Evolutionary conservation across 2,888 invertebrate genomes (phyloP), one percentile per base, ranked within the genome.

Genomic region (Coleophora flavipennella): DNA sequence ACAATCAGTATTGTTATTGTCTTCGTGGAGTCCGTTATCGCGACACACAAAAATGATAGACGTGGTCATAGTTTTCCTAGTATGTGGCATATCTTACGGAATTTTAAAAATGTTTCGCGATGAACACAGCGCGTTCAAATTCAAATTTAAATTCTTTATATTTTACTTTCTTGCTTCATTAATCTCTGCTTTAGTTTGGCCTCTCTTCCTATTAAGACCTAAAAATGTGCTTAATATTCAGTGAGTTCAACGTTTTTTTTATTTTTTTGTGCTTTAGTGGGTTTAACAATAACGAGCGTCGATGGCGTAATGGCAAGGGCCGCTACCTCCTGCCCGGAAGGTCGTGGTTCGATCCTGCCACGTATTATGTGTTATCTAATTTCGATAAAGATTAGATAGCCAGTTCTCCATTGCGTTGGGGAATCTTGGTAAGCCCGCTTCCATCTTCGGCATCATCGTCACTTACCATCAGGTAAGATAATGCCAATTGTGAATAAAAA

Each of bases 201-300:
- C 79, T 1, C 49, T 57, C n/a, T 77, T 73, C 45, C 51, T 78
- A 34, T 42, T 77, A 0, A 61, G 56, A 2, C 76, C 78, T 2
- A 70, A 50, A 48, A 63, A 67, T 52, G 72, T 80, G 8, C 65
- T 55, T 38, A 86, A 86, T 55, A 55, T 71, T 12, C 64, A 63
- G 85, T 85, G 59, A 78, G 81, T 80, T 39, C n/a, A n/a, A n/a
- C n/a, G n/a, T 20, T 20, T 20, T 20, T 20, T 20, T 4, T 20
- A 20, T 20, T 20, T 3, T 20, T 20, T 20, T 20, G 20, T 20
- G 20, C 6, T 20, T 4, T 3, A 20, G 20, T 20, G 20, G 6
- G 20, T 20, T 20, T 20, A 20, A 4, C 6, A 20, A 4, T 20
- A 20, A n/a, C n/a, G n/a, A 20, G 20, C 6, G 20, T 20, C 20